Evolutionary conservation across 2,797 vertebrate genomes (phyloP).

Genomic region (Heteromormyrus szaboi): DNA sequence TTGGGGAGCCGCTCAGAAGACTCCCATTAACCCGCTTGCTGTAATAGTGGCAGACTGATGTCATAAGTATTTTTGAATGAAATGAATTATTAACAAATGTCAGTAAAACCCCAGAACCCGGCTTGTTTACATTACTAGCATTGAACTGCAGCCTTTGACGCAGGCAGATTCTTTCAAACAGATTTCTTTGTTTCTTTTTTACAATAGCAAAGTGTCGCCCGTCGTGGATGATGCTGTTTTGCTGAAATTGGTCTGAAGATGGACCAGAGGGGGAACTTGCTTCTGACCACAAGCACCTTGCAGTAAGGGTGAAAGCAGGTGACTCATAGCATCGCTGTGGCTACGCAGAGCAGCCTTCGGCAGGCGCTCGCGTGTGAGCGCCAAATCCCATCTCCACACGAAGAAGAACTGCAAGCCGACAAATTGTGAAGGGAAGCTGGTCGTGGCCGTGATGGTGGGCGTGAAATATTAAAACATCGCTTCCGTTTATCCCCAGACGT

Average conservation of each 20-base stretch:
- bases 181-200: neutral
- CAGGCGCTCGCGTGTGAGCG: neutral
- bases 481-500: neutral
- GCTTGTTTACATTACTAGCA: neutral
- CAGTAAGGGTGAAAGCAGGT: neutral
- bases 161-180: neutral
- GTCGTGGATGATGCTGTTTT: neutral
- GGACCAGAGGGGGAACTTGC: neutral
- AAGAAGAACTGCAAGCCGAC: neutral
- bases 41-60: conserved; percentile 20
- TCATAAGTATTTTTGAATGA: conserved; percentile 45
- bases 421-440: neutral
- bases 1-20: conserved; percentile 42
- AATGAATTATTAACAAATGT: conserved; percentile 30
- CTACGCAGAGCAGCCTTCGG: neutral
- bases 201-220: neutral
- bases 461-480: neutral
- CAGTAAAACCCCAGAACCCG: neutral
- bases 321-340: neutral
- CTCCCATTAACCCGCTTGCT: conserved; percentile 29
- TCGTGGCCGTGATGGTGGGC: neutral
- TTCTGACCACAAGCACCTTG: neutral
- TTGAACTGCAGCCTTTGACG: neutral
- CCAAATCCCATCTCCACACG: neutral
- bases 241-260: neutral